A percentile compares a stretch with the other conserved stretches of the same genome.
Conservation (phyloP, 2,113 vertebrate genomes). For the Cygnus atratus region DNA sequence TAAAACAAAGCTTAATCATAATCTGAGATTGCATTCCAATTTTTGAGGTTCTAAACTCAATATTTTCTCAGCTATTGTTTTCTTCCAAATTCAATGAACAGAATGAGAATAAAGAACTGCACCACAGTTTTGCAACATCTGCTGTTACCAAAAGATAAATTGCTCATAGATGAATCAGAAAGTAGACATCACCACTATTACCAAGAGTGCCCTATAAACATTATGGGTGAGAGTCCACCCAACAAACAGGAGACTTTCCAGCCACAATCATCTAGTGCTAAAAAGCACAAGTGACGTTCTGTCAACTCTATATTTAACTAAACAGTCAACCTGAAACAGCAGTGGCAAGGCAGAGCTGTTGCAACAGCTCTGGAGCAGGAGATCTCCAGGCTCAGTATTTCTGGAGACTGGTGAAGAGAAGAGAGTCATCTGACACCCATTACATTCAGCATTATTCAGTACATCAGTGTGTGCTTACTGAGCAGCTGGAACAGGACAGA, state of each 20-base stretch:
- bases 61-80: neutral
- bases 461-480: neutral
- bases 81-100: neutral
- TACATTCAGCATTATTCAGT: neutral
- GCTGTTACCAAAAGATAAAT: neutral
- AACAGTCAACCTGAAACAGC: neutral
- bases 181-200: neutral
- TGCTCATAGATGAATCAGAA: neutral
- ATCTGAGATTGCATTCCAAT: neutral
- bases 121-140: neutral
- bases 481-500: neutral
- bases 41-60: neutral
- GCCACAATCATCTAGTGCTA: neutral
- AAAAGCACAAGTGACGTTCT: slow-evolving; percentile 1
- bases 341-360: neutral
- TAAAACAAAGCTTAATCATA: neutral
- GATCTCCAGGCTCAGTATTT: neutral
- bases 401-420: neutral
- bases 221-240: neutral
- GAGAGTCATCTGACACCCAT: neutral
- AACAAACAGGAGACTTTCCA: neutral
- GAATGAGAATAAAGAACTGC: neutral
- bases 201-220: neutral
- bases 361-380: neutral
- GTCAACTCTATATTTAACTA: neutral